Percentiles rank a stretch among this genome's conserved stretches.
Evolutionary conservation across 2,113 vertebrate species (phyloP).

Genomic region (Tragelaphus buxtoni): DNA sequence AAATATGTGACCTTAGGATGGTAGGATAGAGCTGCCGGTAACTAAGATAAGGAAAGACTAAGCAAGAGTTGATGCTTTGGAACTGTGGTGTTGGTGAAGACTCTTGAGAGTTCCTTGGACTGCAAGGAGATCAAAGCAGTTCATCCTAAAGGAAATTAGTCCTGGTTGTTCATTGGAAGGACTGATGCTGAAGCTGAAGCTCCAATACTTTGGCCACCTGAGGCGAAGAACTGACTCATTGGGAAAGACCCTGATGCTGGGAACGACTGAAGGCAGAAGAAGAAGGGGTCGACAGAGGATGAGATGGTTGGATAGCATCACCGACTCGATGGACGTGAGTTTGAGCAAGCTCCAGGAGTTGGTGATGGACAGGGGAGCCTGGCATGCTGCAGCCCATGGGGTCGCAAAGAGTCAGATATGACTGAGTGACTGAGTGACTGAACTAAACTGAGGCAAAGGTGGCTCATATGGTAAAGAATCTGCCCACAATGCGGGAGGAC

Average conservation of each 20-base stretch:
- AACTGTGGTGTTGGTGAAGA: background rate
- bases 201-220: background rate
- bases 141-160: background rate
- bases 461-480: background rate
- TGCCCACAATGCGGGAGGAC: accelerated
- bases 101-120: background rate
- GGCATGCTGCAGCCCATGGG: background rate
- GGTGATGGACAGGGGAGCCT: background rate
- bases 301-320: background rate
- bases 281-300: background rate
- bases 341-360: background rate
- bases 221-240: background rate
- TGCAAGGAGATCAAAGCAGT: background rate
- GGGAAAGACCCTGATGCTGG: background rate
- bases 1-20: background rate
- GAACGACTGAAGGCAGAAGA: background rate
- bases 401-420: accelerated
- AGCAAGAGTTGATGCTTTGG: background rate
- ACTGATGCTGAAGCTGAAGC: background rate
- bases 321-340: background rate
- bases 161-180: background rate
- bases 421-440: background rate
- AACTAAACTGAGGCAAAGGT: background rate
- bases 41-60: background rate
- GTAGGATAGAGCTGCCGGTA: background rate